Evolutionary conservation across 2,797 vertebrate species (phyloP).

Genomic region (Enteromius fasciolatus): DNA sequence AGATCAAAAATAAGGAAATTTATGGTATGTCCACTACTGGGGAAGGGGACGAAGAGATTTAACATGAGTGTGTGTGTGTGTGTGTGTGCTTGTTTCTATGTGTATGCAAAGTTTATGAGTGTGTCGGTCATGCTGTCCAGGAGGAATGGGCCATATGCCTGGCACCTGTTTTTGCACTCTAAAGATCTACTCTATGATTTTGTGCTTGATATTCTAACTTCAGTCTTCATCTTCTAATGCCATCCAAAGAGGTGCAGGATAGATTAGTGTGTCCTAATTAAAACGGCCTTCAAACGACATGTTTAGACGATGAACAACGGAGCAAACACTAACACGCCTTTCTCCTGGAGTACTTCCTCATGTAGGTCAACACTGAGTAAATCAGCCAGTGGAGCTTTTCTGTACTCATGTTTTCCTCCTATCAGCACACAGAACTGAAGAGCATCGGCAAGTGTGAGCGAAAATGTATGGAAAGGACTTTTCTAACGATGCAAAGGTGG

Average conservation of each 20-base stretch:
- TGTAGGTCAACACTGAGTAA: slow-evolving; percentile 30
- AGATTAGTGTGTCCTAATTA: slow-evolving; percentile 3
- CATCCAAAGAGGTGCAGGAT: slow-evolving; percentile 53
- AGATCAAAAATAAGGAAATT: slow-evolving; percentile 6
- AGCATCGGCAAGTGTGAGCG: not conserved
- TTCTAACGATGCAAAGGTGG: slow-evolving; percentile 29
- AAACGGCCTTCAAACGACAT: not conserved
- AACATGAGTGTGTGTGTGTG: slow-evolving; percentile 47
- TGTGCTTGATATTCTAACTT: slow-evolving; percentile 54
- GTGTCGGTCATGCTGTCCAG: slow-evolving; percentile 51
- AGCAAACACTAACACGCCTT: slow-evolving; percentile 22
- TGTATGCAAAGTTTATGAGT: slow-evolving; percentile 43
- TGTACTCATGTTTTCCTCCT: slow-evolving; percentile 10
- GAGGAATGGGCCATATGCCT: slow-evolving; percentile 38
- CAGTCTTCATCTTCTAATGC: slow-evolving; percentile 48
- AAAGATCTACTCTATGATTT: slow-evolving; percentile 49
- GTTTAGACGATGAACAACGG: slow-evolving; percentile 9
- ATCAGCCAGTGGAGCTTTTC: slow-evolving; percentile 18
- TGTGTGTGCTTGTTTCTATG: slow-evolving; percentile 56
- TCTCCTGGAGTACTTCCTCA: slow-evolving; percentile 28
- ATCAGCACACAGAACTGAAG: slow-evolving; percentile 3
- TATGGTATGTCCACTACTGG: slow-evolving; percentile 5
- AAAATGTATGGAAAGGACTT: slow-evolving; percentile 25
- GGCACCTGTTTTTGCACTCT: slow-evolving; percentile 62
- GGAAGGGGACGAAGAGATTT: slow-evolving; percentile 68